Evolutionary conservation across 2,113 vertebrate species (phyloP).

Genomic region (Amblyornis subalaris): DNA sequence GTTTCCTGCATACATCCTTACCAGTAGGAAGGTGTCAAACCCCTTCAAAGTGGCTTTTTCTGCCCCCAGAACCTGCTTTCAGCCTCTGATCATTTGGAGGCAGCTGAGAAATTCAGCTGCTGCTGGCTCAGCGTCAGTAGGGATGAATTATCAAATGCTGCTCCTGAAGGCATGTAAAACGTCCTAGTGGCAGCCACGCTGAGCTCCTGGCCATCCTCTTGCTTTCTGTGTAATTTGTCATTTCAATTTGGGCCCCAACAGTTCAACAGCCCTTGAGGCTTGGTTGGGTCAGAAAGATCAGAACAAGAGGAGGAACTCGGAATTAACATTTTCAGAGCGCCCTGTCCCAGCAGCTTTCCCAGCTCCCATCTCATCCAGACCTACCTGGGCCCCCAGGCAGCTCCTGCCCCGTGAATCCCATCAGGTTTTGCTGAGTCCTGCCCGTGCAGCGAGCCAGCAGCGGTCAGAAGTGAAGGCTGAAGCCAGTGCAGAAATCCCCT

Average conservation of each 20-base stretch:
- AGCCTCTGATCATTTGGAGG: not conserved
- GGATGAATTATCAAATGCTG: not conserved
- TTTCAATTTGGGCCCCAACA: not conserved
- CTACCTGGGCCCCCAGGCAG: not conserved
- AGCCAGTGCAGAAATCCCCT: not conserved
- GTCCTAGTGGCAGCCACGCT: not conserved
- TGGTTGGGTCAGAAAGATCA: not conserved
- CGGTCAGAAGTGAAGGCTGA: not conserved
- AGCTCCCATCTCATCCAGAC: not conserved
- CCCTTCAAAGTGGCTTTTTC: not conserved
- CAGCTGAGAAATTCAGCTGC: not conserved
- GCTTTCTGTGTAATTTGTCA: conserved; percentile 26
- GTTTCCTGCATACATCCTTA: accelerated
- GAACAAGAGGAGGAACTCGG: not conserved
- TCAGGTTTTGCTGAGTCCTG: not conserved
- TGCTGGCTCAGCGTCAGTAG: not conserved
- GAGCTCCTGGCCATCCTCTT: not conserved
- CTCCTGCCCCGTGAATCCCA: not conserved
- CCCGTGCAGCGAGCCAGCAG: not conserved
- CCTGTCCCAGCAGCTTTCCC: not conserved
- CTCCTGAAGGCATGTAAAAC: conserved; percentile 1
- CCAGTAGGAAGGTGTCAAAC: not conserved
- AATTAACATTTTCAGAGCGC: not conserved
- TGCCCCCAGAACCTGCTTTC: not conserved
- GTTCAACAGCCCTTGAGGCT: not conserved